Evolutionary conservation across 2,888 invertebrate species (phyloP).

Genomic region (Gymnoscelis rufifasciata): DNA sequence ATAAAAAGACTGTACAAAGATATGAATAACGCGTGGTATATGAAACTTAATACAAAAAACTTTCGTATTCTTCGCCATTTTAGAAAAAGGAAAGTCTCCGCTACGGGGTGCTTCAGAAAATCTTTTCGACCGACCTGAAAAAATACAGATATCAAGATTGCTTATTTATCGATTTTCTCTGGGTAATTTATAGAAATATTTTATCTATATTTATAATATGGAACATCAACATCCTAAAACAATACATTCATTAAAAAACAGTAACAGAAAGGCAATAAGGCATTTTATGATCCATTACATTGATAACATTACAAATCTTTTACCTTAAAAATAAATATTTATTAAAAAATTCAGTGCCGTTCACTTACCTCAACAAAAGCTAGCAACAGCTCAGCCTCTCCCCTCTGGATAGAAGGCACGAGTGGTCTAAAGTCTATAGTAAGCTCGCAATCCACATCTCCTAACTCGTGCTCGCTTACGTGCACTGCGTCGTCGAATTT

Average conservation of each 20-base stretch:
- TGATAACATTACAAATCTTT: too few relatives aligned
- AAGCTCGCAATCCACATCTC: conserved; percentile 91
- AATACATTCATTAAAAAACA: too few relatives aligned
- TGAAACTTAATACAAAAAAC: conserved; percentile 87
- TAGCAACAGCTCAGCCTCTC: conserved; percentile 84
- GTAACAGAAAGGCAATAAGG: too few relatives aligned
- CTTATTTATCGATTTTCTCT: too few relatives aligned
- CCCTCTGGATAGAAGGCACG: conserved; percentile 80
- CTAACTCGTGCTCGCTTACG: conserved; percentile 89
- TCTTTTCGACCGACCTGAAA: conserved; percentile 85
- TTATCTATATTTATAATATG: too few relatives aligned
- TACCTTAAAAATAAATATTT: too few relatives aligned
- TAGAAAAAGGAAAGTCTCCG: conserved; percentile 89
- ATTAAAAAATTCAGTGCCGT: too few relatives aligned
- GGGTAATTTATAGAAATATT: too few relatives aligned
- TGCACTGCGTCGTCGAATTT: conserved; percentile 88
- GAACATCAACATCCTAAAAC: too few relatives aligned
- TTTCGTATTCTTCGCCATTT: conserved; percentile 91
- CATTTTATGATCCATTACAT: too few relatives aligned
- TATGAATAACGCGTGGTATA: conserved; percentile 88
- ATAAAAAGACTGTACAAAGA: conserved; percentile 86
- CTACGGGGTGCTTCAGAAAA: conserved; percentile 89
- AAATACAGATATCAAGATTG: too few relatives aligned
- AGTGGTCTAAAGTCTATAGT: conserved; percentile 79
- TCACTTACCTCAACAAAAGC: conserved; percentile 84